Percentiles rank a stretch among this genome's conserved stretches.
These are phyloP conservation scores for Ptychoptera contaminata DNA, from an alignment of 2,888 invertebrate genomes.

Conservation along the genomic window DNA sequence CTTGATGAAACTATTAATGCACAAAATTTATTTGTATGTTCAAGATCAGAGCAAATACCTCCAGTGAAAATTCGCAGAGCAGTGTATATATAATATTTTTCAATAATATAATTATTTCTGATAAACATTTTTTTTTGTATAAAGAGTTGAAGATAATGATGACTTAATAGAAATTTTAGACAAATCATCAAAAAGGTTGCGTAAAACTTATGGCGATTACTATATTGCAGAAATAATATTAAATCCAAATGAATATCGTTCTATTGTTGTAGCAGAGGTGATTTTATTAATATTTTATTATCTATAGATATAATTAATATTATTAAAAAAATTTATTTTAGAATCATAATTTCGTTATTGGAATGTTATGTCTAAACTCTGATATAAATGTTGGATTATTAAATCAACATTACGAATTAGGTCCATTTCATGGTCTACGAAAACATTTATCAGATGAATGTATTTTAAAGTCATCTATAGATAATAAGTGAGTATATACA, in stretches of 20 bases:
- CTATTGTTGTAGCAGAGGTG: slow-evolving; percentile 47
- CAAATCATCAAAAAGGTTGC: slow-evolving; percentile 33
- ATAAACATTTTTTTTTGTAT: not conserved
- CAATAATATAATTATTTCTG: too few relatives aligned
- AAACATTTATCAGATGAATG: slow-evolving; percentile 23
- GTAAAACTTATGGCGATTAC: slow-evolving; percentile 42
- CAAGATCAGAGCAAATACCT: slow-evolving; percentile 28
- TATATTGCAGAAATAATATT: slow-evolving; percentile 52
- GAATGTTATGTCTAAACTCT: slow-evolving; percentile 43
- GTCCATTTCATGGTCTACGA: slow-evolving; percentile 38
- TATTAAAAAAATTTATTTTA: slow-evolving; percentile 14
- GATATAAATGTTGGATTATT: slow-evolving; percentile 40
- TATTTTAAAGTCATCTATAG: too few relatives aligned
- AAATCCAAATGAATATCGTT: slow-evolving; percentile 23
- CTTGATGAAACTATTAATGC: slow-evolving; percentile 1
- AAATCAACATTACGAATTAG: slow-evolving; percentile 42
- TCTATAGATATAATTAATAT: too few relatives aligned
- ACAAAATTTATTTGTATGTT: slow-evolving; percentile 23
- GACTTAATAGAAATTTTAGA: slow-evolving; percentile 48
- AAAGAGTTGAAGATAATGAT: slow-evolving; percentile 64
- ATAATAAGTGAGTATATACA: too few relatives aligned
- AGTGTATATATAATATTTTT: slow-evolving; percentile 24
- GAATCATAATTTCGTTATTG: slow-evolving; percentile 37
- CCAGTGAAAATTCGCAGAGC: slow-evolving; percentile 37
- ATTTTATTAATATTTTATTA: slow-evolving; percentile 7